These are phyloP conservation scores for Drosophila subquinaria DNA, from an alignment of 2,888 invertebrate species.

Conservation along the genomic window DNA sequence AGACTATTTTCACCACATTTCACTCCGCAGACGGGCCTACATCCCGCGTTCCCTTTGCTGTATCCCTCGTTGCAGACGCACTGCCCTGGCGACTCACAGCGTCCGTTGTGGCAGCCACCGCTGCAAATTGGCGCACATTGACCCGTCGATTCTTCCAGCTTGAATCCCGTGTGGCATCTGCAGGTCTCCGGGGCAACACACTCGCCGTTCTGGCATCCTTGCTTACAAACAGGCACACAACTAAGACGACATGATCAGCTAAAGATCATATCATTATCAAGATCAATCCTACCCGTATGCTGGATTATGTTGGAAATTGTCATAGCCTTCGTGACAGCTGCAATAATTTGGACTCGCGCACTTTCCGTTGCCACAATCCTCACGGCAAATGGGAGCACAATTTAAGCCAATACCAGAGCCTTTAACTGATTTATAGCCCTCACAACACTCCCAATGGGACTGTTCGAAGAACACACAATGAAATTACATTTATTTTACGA, in stretches of 20 bases:
- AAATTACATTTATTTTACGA: neutral
- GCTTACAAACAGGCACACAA: conserved; percentile 29
- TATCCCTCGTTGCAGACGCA: conserved; percentile 21
- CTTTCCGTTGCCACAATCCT: conserved; percentile 4
- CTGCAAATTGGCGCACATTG: conserved; percentile 11
- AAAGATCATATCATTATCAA: neutral
- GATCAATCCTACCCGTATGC: neutral
- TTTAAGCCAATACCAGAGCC: accelerated
- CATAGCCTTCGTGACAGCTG: conserved; percentile 10
- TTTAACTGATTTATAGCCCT: neutral
- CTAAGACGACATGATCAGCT: neutral
- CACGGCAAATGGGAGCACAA: conserved; percentile 5
- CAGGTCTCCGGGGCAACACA: conserved; percentile 18
- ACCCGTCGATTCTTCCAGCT: neutral
- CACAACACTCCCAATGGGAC: neutral
- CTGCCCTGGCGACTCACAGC: conserved; percentile 7
- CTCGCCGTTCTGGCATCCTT: conserved; percentile 5
- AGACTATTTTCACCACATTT: conserved; percentile 4
- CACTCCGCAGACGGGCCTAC: conserved; percentile 7
- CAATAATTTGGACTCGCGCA: conserved; percentile 7
- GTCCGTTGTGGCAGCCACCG: conserved; percentile 20
- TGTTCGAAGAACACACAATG: neutral
- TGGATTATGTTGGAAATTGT: neutral
- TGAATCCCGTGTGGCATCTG: conserved; percentile 13
- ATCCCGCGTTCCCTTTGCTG: neutral